These are phyloP conservation scores for Nomada goodeniana DNA, from an alignment of 2,888 invertebrate species.

Conservation along the genomic window DNA sequence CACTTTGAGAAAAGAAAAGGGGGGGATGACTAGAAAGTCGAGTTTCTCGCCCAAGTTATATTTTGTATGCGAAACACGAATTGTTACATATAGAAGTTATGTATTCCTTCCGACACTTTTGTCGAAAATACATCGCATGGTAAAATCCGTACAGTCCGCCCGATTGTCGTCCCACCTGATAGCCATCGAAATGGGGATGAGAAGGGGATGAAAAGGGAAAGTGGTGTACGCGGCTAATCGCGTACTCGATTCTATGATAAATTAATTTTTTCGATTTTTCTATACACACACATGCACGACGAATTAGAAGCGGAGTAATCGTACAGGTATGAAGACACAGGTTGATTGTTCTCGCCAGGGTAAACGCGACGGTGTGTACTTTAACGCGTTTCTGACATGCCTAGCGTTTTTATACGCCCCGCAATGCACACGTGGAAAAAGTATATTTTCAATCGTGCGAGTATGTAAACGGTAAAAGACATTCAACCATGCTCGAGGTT, in stretches of 20 bases:
- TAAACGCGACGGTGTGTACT: slow-evolving; percentile 4
- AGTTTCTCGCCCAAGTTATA: slow-evolving; percentile 17
- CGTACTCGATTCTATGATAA: slow-evolving; percentile 4
- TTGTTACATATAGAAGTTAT: slow-evolving; percentile 30
- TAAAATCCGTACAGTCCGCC: slow-evolving; percentile 73
- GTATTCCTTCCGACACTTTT: slow-evolving; percentile 30
- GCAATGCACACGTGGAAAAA: slow-evolving; percentile 31
- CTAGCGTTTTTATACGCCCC: slow-evolving; percentile 50
- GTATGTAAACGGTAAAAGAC: background rate
- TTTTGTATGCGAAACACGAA: slow-evolving; percentile 35
- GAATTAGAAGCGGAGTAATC: slow-evolving; percentile 18
- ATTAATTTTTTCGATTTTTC: slow-evolving; percentile 31
- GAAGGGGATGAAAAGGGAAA: background rate
- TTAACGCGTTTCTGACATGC: slow-evolving; percentile 34
- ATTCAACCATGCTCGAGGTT: slow-evolving; percentile 10
- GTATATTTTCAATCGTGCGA: slow-evolving; percentile 52
- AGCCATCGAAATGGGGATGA: slow-evolving; percentile 1
- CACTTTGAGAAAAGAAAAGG: background rate
- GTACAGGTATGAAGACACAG: slow-evolving; percentile 18
- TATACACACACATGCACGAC: slow-evolving; percentile 27
- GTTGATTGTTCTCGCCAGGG: slow-evolving; percentile 9
- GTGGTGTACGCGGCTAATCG: slow-evolving; percentile 4
- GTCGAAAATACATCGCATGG: slow-evolving; percentile 30
- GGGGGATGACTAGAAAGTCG: background rate
- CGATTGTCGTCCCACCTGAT: slow-evolving; percentile 55